These are phyloP conservation scores for Drosophila nr. perissopoda DNA, from an alignment of 2,888 invertebrate genomes.

Conservation along the genomic window DNA sequence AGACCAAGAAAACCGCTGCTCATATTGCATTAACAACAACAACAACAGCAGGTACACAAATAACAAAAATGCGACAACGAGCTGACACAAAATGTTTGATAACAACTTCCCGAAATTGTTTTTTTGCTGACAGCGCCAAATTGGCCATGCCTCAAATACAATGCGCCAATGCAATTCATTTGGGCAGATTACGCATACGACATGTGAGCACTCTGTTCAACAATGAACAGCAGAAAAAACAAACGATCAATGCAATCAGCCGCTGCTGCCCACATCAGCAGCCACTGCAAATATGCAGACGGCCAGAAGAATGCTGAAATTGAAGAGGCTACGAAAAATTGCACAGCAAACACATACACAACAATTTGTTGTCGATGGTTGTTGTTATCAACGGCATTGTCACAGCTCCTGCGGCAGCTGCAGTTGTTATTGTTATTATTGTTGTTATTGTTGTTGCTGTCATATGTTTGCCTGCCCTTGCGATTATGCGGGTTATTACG, in stretches of 20 bases:
- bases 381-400: constrained; percentile 60
- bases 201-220: constrained; percentile 39
- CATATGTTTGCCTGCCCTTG: constrained; percentile 48
- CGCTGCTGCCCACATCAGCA: constrained; percentile 22
- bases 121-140: constrained; percentile 29
- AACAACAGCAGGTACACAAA: constrained; percentile 8
- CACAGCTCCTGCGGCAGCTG: constrained; percentile 52
- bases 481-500: constrained; percentile 12
- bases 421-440: constrained; percentile 22
- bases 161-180: constrained; percentile 37
- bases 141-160: constrained; percentile 43
- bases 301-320: constrained; percentile 75
- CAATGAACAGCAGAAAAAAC: constrained; percentile 7
- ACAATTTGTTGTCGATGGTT: constrained; percentile 40
- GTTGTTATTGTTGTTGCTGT: constrained; percentile 30
- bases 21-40: constrained; percentile 44
- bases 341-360: constrained; percentile 29
- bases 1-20: constrained; percentile 38
- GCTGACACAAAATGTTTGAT: constrained; percentile 62
- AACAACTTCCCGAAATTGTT: constrained; percentile 72
- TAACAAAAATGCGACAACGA: constrained; percentile 36
- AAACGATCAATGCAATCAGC: constrained; percentile 35
- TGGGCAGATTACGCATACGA: constrained; percentile 65
- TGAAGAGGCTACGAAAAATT: constrained; percentile 64
- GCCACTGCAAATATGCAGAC: constrained; percentile 65